Evolutionary conservation across 2,888 invertebrate genomes (phyloP), one percentile per base, ranked within the genome.

Genomic region (Melinaea marsaeus): DNA sequence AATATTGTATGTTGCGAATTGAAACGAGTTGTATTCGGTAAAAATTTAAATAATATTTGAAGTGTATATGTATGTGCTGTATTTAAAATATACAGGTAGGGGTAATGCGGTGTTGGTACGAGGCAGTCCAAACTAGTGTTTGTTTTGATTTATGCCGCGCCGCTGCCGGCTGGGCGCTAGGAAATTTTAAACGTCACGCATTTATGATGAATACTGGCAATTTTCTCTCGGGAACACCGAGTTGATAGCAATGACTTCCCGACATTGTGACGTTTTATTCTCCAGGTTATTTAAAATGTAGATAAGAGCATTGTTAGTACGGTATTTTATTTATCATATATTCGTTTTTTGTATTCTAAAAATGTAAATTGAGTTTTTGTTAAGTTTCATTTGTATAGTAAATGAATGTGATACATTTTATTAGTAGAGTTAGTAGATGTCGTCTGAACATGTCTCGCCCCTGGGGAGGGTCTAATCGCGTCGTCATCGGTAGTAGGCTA

Each of bases 101-200:
- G 68, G 68, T 69, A 68, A 72, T 69, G 77, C 79, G 59, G 62
- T 32, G 32, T 51, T 51, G 79, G 74, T 76, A 76, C 72, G 74
- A 71, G 75, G 72, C 78, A 74, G 73, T 76, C 79, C 75, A 79
- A 85, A 83, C 81, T 85, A 86, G 82, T 83, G 80, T 84, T 84
- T 78, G 79, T 76, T 80, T 79, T 88, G 86, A 88, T 88, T 88
- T 88, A 89, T 84, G 78, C 78, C 73, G 77, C 76, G 73, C 72
- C 76, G 75, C 72, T 74, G 80, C 78, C 79, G 79, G 77, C 81
- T 79, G 80, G 76, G 79, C 78, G 77, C 76, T 74, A 75, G 79
- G 85, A 85, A 87, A 86, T 88, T 88, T 88, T 86, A 86, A 88
- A 88, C 84, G 89, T 89, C 88, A 88, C 84, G 83, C 84, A 83